Evolutionary conservation across 2,797 vertebrate genomes (phyloP), one percentile per base, ranked within the genome.

Genomic region (Brachymystax lenok): DNA sequence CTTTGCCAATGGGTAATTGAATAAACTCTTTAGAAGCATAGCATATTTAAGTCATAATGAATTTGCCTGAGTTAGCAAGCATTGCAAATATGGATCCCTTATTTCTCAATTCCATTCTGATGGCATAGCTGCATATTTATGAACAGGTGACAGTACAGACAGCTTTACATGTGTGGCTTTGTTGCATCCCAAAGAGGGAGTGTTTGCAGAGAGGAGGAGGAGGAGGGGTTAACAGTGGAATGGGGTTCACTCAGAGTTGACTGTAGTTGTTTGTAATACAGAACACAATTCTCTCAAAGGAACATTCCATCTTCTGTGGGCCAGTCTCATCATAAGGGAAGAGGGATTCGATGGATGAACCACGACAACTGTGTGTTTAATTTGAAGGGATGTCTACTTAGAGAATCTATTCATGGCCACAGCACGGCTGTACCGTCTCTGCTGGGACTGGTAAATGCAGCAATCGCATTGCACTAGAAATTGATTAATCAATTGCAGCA

Each of bases 211-310:
- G 14, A 66, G 24, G 10, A 16, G 28, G 10, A 16, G 28, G 24
- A 33, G 14, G 66, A 33, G 30, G 28, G 16, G 28, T 35, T 68
- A 27, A 35, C 66, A 68, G 66, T 30, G 66, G 66, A 33, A 35
- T 68, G 66, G 66, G 66, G 66, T 68, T 68, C 66, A 68, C 30
- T 35, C 27, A 33, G 19, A 68, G 66, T 68, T 68, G 66, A 68
- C 66, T 12, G 28, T 30, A 68, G 66, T 35, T 16, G 10, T 33
- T 30, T 16, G 66, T 68, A 68, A 35, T 68, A 68, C 66, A 30
- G 66, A 30, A 33, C 66, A 33, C 59, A 13, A 67, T 67, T 67
- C 28, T 33, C 28, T 30, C 64, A 10, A 68, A 33, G 66, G 30
- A 68, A 35, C 13, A 68, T 68, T 6, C 66, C 66, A 30, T 33